Percentiles rank a stretch among this genome's conserved stretches.
Conservation (phyloP, 2,888 invertebrate species). For the Lepidocyrtinus sp. region DNA sequence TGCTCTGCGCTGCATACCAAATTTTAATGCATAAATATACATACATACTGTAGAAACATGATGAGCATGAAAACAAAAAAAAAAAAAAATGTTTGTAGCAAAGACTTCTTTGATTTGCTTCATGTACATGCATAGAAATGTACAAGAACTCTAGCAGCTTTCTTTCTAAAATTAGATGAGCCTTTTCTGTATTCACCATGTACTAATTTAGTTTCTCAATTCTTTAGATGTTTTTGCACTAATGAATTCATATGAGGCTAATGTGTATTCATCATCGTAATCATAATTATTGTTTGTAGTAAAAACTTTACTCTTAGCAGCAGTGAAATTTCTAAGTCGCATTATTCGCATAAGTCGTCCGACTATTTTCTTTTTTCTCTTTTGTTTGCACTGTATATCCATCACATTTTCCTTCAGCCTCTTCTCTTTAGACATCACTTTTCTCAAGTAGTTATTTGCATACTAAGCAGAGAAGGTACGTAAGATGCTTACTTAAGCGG, state of each 20-base stretch:
- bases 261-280: conserved; percentile 8
- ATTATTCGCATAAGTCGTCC: no score
- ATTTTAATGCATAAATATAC: conserved; percentile 53
- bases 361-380: no score
- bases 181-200: conserved; percentile 23
- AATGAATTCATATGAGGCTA: conserved; percentile 30
- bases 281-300: neutral
- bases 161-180: neutral
- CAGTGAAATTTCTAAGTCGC: no score
- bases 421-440: conserved; percentile 1
- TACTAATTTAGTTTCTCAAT: neutral
- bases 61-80: conserved; percentile 25
- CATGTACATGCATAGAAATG: neutral
- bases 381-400: conserved; percentile 1
- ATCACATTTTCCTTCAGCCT: neutral
- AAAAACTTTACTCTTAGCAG: neutral
- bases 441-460: conserved; percentile 13
- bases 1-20: conserved; percentile 42
- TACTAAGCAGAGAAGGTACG: neutral
- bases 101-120: neutral
- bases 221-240: neutral
- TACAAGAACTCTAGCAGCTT: neutral
- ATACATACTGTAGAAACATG: conserved; percentile 46
- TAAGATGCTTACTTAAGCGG: neutral
- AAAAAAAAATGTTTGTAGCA: neutral